These are phyloP conservation scores for Ceratosolen solmsi DNA, from an alignment of 1,140 invertebrate genomes.

Conservation along the genomic window DNA sequence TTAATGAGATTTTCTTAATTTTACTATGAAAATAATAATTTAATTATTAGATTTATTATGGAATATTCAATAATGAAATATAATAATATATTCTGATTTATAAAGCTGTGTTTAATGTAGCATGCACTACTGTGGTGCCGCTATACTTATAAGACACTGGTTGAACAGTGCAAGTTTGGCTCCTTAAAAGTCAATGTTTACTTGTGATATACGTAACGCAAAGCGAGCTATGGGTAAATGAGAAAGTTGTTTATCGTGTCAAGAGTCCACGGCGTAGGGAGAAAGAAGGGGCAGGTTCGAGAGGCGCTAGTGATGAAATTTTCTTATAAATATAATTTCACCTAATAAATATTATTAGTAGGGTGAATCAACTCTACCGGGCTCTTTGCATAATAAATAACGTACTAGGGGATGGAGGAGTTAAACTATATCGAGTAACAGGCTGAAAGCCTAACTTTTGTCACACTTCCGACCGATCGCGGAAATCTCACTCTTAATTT, in stretches of 20 bases:
- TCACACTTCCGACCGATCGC: background rate
- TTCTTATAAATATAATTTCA: slow-evolving; percentile 12
- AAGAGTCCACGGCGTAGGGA: background rate
- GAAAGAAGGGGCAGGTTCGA: background rate
- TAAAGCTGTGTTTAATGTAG: too few species aligned
- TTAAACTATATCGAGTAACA: background rate
- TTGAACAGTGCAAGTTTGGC: too few species aligned
- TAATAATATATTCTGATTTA: too few species aligned
- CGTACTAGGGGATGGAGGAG: background rate
- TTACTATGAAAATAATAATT: too few species aligned
- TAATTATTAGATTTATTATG: too few species aligned
- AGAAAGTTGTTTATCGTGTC: too few species aligned
- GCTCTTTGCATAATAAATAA: slow-evolving; percentile 22
- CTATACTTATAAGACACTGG: too few species aligned
- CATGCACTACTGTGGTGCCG: too few species aligned
- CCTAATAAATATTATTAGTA: slow-evolving; percentile 9
- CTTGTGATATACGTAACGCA: background rate
- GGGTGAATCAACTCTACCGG: too few species aligned
- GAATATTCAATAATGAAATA: too few species aligned
- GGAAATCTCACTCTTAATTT: background rate
- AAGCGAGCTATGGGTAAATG: background rate
- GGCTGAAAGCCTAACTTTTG: background rate
- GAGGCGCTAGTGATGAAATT: background rate
- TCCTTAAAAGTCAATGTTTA: background rate
- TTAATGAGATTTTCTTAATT: too few species aligned